Evolutionary conservation across 2,797 vertebrate genomes (phyloP), one percentile per base, ranked within the genome.

Genomic region (Nannoperca australis): DNA sequence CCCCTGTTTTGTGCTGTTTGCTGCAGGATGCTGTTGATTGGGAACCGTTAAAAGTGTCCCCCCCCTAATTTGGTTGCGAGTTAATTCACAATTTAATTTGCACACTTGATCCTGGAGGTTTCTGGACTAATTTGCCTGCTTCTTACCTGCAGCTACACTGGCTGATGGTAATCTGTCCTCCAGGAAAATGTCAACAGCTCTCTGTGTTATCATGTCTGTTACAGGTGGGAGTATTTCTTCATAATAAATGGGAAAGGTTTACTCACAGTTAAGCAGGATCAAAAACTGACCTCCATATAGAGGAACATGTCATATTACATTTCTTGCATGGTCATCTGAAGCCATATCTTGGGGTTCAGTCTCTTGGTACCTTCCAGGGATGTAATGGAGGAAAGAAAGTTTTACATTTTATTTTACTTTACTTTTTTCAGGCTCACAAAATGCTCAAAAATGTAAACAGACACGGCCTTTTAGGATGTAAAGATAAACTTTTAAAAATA

Each of bases 101-200:
- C 63, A 75, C 24, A 11, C 30, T 55, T 69, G 66, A 71, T 53
- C 80, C 38, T 38, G 36, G 15, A 5, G 7, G 47, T 80, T 79
- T 76, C 2, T 3, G 66, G 20, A 18, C 32, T 83, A 7, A 85
- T 91, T 88, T 90, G 74, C 53, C 78, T 85, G 70, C n/a, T 69
- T 70, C 15, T 79, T 34, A 85, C 40, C 53, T 83, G 78, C 73
- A 83, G 77, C 68, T 60, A 42, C 79, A 32, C 47, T 47, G 54
- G 50, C 50, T 81, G 74, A 82, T 83, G 63, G 7, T 70, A 71
- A 87, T 84, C 70, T 64, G 30, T 62, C 32, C 60, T 73, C 14
- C 18, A 51, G 49, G 49, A 83, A 18, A 79, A 72, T 30, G 15
- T 62, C 62, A 86, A 85, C 73, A 87, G 36, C 44, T 47, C 49